phyloP scores from a whole-genome alignment of 2,888 invertebrate genomes.

The Aleiodes leptofemur region DNA sequence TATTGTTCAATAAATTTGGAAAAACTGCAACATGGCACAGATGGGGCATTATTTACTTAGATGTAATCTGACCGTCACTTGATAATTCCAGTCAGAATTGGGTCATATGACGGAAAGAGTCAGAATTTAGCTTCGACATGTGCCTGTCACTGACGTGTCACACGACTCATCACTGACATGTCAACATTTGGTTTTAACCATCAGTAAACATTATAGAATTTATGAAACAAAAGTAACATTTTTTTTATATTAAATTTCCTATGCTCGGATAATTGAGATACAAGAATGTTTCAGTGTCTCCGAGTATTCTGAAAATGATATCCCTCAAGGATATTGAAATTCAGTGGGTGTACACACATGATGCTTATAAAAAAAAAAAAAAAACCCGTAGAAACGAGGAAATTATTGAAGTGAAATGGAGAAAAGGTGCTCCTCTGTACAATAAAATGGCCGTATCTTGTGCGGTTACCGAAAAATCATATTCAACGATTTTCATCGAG shows the following conservation, averaged over 20 bases:
- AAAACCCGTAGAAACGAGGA: slow-evolving; percentile 40
- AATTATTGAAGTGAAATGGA: slow-evolving; percentile 42
- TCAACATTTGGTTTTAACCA: no score
- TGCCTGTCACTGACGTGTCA: no score
- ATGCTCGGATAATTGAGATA: neutral
- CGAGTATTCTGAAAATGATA: slow-evolving; percentile 27
- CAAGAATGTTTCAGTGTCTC: slow-evolving; percentile 8
- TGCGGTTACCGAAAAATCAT: slow-evolving; percentile 47
- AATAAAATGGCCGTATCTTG: slow-evolving; percentile 38
- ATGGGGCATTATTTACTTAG: no score
- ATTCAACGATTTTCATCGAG: slow-evolving; percentile 53
- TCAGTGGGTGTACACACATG: slow-evolving; percentile 48
- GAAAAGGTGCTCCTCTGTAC: neutral
- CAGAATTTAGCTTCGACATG: no score
- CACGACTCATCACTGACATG: no score
- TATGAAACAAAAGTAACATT: no score
- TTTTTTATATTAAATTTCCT: neutral
- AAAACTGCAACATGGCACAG: no score
- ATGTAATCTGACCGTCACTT: no score
- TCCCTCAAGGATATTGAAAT: slow-evolving; percentile 37
- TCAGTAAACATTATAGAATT: no score
- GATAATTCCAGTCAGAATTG: no score
- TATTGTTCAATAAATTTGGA: no score
- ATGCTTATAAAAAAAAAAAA: slow-evolving; percentile 34
- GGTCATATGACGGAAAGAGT: no score